Evolutionary conservation across 2,113 vertebrate species (phyloP).

Genomic region (Clarias batrachus): DNA sequence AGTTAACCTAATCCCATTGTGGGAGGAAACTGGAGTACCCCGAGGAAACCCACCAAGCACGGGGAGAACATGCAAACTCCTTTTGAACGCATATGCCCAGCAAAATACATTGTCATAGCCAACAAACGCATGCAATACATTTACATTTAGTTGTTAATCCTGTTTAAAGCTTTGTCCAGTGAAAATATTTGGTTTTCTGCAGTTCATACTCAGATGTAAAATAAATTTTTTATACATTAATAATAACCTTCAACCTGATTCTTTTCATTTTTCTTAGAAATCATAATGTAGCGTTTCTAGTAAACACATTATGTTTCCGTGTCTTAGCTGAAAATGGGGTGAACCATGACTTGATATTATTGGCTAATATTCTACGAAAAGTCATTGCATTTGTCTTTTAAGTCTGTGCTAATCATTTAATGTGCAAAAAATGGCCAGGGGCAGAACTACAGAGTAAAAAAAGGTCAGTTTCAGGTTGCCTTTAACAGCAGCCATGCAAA

Average conservation of each 20-base stretch:
- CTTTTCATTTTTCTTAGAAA: background rate
- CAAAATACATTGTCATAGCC: background rate
- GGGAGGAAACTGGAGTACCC: too few relatives aligned
- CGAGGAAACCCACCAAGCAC: too few relatives aligned
- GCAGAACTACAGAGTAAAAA: background rate
- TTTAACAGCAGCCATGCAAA: constrained; percentile 5
- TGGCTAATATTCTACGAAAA: background rate
- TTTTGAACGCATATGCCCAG: background rate
- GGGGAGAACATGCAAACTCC: too few relatives aligned
- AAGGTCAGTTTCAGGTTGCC: constrained; percentile 12
- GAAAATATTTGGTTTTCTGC: background rate
- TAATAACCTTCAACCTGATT: background rate
- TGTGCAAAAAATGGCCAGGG: background rate
- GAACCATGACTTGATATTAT: background rate
- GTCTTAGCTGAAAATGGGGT: background rate
- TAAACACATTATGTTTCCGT: background rate
- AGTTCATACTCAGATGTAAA: background rate
- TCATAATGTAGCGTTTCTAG: background rate
- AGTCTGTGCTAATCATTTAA: background rate
- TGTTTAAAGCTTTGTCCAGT: background rate
- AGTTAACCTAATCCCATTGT: too few relatives aligned
- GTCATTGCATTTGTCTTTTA: background rate
- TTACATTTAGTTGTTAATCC: background rate
- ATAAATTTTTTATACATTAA: background rate
- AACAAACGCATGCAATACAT: background rate